Conservation (phyloP, 2,888 invertebrate genomes). For the Aphodius sticticus region DNA sequence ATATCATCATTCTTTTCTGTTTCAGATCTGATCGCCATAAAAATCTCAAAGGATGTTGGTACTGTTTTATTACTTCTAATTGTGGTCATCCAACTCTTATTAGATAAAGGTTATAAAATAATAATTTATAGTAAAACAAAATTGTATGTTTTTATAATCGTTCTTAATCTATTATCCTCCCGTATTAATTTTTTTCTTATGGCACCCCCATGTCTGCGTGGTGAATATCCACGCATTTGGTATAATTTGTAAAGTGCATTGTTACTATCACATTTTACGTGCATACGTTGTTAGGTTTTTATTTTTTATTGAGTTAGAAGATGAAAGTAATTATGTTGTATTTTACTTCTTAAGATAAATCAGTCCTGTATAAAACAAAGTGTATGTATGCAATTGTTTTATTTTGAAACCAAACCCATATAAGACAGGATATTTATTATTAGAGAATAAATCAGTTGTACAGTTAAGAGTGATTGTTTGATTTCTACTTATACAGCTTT, state of each 20-base stretch:
- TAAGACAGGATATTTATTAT: constrained; percentile 4
- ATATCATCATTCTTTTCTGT: constrained; percentile 14
- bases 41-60: constrained; percentile 21
- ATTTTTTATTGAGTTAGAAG: neutral
- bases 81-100: constrained; percentile 4
- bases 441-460: neutral
- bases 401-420: neutral
- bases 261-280: neutral
- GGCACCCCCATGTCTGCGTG: neutral
- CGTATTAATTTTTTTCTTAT: neutral
- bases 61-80: constrained; percentile 4
- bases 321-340: neutral
- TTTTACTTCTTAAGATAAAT: neutral
- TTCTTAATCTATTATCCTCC: neutral
- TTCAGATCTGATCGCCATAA: constrained; percentile 36
- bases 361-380: neutral
- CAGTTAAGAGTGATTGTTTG: neutral
- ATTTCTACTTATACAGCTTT: neutral
- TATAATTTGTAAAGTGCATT: neutral
- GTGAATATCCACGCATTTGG: neutral
- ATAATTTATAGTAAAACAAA: neutral
- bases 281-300: neutral
- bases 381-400: neutral
- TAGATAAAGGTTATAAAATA: neutral
- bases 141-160: neutral